phyloP scores from a whole-genome alignment of 2,797 vertebrate species.

The Aplochiton taeniatus region DNA sequence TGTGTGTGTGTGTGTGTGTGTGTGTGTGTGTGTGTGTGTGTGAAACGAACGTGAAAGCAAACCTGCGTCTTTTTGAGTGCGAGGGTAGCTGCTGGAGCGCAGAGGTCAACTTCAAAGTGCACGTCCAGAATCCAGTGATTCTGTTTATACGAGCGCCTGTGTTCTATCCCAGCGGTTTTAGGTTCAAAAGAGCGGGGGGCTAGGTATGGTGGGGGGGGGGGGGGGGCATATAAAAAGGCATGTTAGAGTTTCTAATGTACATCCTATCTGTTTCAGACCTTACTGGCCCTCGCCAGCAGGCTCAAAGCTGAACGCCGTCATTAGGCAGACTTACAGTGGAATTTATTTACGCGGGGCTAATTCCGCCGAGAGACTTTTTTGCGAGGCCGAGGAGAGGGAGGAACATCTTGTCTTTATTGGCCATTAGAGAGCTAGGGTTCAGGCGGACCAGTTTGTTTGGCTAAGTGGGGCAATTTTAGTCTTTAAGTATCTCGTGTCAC shows the following conservation, averaged over 20 bases:
- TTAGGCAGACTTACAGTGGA: conserved; percentile 64
- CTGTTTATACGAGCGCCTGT: conserved; percentile 70
- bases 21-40: not conserved
- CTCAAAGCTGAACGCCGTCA: conserved; percentile 50
- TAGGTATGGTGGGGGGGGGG: too few relatives aligned
- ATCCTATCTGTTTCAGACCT: conserved; percentile 65
- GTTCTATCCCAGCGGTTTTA: conserved; percentile 55
- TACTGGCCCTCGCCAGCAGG: conserved; percentile 54
- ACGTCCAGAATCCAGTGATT: conserved; percentile 50
- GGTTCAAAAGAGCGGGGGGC: conserved; percentile 63
- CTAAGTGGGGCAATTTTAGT: conserved; percentile 75
- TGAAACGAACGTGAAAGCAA: not conserved
- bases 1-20: conserved; percentile 1
- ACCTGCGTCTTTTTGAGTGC: not conserved
- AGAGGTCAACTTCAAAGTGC: conserved; percentile 68
- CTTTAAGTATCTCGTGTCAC: conserved; percentile 75
- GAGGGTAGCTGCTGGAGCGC: conserved; percentile 34
- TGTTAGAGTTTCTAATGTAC: conserved; percentile 66
- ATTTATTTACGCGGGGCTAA: conserved; percentile 69
- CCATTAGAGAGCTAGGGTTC: conserved; percentile 67
- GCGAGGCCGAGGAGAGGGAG: conserved; percentile 67
- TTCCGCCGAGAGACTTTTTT: conserved; percentile 69
- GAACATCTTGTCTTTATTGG: conserved; percentile 77
- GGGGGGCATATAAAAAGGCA: conserved; percentile 69
- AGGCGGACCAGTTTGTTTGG: conserved; percentile 69